These are phyloP conservation scores for Pristionchus exspectatus DNA, from an alignment of 2,888 invertebrate genomes.

Conservation along the genomic window DNA sequence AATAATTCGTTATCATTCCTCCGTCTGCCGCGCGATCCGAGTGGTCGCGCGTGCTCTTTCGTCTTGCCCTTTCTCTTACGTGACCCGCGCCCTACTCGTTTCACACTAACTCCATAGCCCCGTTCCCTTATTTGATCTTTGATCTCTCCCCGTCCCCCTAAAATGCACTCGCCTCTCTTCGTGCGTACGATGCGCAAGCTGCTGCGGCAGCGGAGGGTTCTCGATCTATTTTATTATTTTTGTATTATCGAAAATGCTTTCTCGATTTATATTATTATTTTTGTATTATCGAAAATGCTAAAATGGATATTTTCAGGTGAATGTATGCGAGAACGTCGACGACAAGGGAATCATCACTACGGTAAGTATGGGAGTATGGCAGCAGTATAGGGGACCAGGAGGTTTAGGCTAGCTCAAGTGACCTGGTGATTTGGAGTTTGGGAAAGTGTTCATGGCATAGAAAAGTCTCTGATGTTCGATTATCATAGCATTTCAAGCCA, in stretches of 20 bases:
- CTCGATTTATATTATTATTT: not conserved
- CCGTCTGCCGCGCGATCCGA: conserved; percentile 55
- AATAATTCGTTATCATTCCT: not conserved
- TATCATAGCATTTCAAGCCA: not conserved
- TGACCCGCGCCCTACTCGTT: not conserved
- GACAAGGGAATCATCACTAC: conserved; percentile 41
- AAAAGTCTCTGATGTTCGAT: not conserved
- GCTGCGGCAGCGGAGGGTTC: not conserved
- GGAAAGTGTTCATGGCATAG: not conserved
- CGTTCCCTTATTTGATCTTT: not conserved
- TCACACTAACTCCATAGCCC: not conserved
- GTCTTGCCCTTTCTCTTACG: not conserved
- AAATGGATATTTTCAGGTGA: conserved; percentile 18
- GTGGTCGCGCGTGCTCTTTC: conserved; percentile 30
- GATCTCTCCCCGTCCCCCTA: not conserved
- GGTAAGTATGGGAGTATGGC: conserved; percentile 1
- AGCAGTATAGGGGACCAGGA: not conserved
- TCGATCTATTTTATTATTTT: not conserved
- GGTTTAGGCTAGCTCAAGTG: not conserved
- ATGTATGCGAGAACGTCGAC: conserved; percentile 52
- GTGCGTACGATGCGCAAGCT: conserved; percentile 36
- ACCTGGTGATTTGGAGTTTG: not conserved
- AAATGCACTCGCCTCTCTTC: conserved; percentile 30
- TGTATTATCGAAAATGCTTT: not conserved
- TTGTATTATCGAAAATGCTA: not conserved